Evolutionary conservation across 1,140 invertebrate genomes (phyloP), one percentile per base, ranked within the genome.

Genomic region (Colletes latitarsis): DNA sequence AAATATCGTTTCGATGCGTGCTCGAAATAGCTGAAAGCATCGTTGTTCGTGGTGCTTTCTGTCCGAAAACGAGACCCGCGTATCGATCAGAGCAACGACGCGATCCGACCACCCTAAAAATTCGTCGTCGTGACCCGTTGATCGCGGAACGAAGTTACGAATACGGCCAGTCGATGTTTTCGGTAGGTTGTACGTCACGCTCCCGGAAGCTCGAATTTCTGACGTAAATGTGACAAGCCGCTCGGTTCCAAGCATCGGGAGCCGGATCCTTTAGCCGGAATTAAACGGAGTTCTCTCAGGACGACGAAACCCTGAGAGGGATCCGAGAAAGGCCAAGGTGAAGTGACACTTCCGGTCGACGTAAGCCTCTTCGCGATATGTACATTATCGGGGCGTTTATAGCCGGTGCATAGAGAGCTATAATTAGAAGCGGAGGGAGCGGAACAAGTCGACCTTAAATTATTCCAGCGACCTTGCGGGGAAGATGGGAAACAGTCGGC

Each of bases 261-360:
- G 17, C 58, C 8, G 21, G 3, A 30, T 12, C 49, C 21, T 49
- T 46, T 39, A 3, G 19, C 12, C 14, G 19, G 39, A 73, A 67
- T 49, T 57, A 30, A 39, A 19, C n/a, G 4, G 1, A n/a, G 1
- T 17, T 39, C 71, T 53, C 55, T 4, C 6, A 3, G 73, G 62
- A 43, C 6, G 30, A 4, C 4, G 39, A 57, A 17, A 10, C 14
- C 21, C 21, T 3, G 6, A 49, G 49, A 15, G 9, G 62, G 19
- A 74, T 17, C 19, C 14, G 15, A n/a, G n/a, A 46, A 72, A 74
- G 62, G 77, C 41, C 77, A 74, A 64, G 70, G 77, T 66, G 19
- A 74, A 80, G 30, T 21, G 68, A 63, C 70, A 55, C 43, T 80
- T 80, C 71, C 69, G 62, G 52, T 66, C 62, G 62, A 80, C 30